phyloP scores from a whole-genome alignment of 2,113 vertebrate species.

The Periophthalmodon schlosseri region DNA sequence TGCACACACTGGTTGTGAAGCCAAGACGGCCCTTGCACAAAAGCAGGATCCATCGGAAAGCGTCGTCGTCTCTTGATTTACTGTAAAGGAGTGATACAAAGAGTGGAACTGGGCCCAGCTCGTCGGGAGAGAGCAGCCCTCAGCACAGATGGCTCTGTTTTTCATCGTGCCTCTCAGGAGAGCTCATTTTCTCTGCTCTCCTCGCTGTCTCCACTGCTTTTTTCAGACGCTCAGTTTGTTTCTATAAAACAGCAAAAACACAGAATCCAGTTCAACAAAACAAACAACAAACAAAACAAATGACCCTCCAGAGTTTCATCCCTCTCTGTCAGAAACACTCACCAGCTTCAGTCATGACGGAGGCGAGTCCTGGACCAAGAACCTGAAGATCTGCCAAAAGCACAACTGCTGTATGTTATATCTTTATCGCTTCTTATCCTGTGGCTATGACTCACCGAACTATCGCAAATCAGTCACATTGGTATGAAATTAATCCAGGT shows the following conservation, averaged over 20 bases:
- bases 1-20: slow-evolving; percentile 22
- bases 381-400: neutral
- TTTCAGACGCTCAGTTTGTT: slow-evolving; percentile 62
- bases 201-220: slow-evolving; percentile 56
- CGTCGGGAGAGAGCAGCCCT: slow-evolving; percentile 72
- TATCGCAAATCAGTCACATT: neutral
- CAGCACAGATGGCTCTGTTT: slow-evolving; percentile 75
- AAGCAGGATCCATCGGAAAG: slow-evolving; percentile 36
- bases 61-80: slow-evolving; percentile 58
- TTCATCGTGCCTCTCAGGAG: slow-evolving; percentile 72
- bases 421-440: neutral
- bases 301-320: slow-evolving; percentile 49
- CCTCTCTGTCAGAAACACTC: slow-evolving; percentile 21
- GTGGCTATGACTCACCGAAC: neutral
- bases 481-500: neutral
- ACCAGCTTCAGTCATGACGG: neutral
- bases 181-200: slow-evolving; percentile 69
- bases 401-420: neutral
- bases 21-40: slow-evolving; percentile 17
- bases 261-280: slow-evolving; percentile 66
- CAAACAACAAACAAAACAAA: slow-evolving; percentile 70
- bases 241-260: slow-evolving; percentile 62
- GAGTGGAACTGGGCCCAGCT: slow-evolving; percentile 70
- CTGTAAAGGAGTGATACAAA: slow-evolving; percentile 71
- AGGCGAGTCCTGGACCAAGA: neutral